Percentiles rank a stretch among this genome's conserved stretches.
These are phyloP conservation scores for Siniperca knerii DNA, from an alignment of 2,113 vertebrate species.

Conservation along the genomic window DNA sequence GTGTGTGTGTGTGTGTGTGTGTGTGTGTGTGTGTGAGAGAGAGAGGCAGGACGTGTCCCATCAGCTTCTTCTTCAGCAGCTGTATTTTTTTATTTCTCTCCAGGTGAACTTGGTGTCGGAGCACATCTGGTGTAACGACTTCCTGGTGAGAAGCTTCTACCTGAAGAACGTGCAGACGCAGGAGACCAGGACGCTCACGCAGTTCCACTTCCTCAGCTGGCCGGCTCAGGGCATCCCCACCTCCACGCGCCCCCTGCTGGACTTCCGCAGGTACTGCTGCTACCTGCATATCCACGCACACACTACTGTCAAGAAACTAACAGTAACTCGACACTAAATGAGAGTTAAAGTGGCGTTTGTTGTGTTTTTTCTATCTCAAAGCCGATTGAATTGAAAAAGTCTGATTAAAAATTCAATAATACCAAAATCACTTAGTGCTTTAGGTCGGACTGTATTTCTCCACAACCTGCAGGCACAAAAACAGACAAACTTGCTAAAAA, in stretches of 20 bases:
- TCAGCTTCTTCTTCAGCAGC: too few species aligned
- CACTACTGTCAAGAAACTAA: too few species aligned
- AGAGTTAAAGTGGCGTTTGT: too few species aligned
- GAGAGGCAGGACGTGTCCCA: neutral
- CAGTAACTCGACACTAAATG: too few species aligned
- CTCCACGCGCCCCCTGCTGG: constrained; percentile 94
- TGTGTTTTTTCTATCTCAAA: too few species aligned
- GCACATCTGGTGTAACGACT: constrained; percentile 99
- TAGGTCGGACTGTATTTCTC: too few species aligned
- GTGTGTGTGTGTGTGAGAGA: too few species aligned
- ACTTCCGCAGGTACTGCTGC: constrained; percentile 93
- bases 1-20: neutral
- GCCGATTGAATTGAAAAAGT: too few species aligned
- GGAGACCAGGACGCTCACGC: constrained; percentile 96
- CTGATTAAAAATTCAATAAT: too few species aligned
- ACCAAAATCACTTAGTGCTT: too few species aligned
- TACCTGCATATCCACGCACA: neutral
- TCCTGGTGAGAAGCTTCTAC: constrained; percentile 98
- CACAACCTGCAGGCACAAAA: too few species aligned
- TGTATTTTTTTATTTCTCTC: neutral
- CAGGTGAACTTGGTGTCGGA: constrained; percentile 99
- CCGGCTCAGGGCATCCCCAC: constrained; percentile 94
- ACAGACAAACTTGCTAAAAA: too few species aligned
- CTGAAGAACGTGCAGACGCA: constrained; percentile 98
- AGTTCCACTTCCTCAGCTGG: constrained; percentile 99